Conservation (phyloP, 2,797 vertebrate species). For the Spea hammondii region DNA sequence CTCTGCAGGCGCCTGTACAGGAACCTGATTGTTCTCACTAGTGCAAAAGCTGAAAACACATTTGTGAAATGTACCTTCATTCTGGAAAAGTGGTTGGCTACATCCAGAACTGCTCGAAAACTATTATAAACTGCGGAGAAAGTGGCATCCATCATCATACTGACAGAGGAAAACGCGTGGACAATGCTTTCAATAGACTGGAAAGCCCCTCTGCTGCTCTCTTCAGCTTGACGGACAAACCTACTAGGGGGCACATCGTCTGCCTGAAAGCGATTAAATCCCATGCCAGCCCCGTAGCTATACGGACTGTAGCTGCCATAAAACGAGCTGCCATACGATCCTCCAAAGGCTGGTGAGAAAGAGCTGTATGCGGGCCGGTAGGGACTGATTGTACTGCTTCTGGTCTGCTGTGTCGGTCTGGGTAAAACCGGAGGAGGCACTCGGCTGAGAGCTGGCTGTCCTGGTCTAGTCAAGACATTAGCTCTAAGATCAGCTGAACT, state of each 20-base stretch:
- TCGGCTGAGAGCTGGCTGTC: slow-evolving; percentile 72
- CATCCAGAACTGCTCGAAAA: slow-evolving; percentile 93
- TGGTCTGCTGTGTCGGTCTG: slow-evolving; percentile 74
- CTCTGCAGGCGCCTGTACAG: slow-evolving; percentile 82
- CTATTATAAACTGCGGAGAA: slow-evolving; percentile 97
- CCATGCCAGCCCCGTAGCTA: slow-evolving; percentile 75
- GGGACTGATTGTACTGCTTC: slow-evolving; percentile 60
- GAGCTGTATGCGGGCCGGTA: slow-evolving; percentile 84
- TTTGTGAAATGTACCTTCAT: slow-evolving; percentile 91
- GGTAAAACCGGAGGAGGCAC: slow-evolving; percentile 84
- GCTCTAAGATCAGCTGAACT: slow-evolving; percentile 82
- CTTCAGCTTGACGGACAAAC: slow-evolving; percentile 95
- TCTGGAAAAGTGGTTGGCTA: slow-evolving; percentile 94
- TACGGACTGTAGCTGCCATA: slow-evolving; percentile 83
- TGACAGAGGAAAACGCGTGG: slow-evolving; percentile 93
- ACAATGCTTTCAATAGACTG: slow-evolving; percentile 98
- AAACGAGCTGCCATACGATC: slow-evolving; percentile 81
- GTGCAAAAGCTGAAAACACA: slow-evolving; percentile 90
- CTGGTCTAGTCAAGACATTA: slow-evolving; percentile 67
- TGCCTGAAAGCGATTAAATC: slow-evolving; percentile 76
- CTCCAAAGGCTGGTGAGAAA: slow-evolving; percentile 78
- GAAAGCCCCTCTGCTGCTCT: slow-evolving; percentile 94
- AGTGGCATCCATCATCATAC: slow-evolving; percentile 98
- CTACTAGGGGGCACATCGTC: slow-evolving; percentile 85
- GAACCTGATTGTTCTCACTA: slow-evolving; percentile 89